Evolutionary conservation across 2,888 invertebrate genomes (phyloP).

Genomic region (Pollenia amentaria): DNA sequence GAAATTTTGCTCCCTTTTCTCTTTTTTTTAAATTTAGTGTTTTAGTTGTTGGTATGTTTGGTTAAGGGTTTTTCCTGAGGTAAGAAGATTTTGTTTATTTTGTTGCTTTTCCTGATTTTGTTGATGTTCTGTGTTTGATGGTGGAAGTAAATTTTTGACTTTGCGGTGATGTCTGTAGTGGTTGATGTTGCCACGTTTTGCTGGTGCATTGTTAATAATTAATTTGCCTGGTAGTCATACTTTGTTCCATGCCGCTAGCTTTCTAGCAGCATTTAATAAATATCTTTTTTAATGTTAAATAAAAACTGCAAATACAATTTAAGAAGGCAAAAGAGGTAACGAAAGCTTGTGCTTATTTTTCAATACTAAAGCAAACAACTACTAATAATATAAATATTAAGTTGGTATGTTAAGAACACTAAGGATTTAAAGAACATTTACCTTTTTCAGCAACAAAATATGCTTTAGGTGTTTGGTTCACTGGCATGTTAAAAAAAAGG

Average conservation of each 20-base stretch:
- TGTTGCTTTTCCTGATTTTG: conserved; percentile 5
- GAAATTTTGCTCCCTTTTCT: conserved; percentile 29
- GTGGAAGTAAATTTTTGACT: conserved; percentile 25
- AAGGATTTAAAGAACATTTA: background rate
- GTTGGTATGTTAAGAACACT: background rate
- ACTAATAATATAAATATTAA: background rate
- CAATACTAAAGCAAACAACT: background rate
- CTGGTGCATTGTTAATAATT: conserved; percentile 65
- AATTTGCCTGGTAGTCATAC: conserved; percentile 53
- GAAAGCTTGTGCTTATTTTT: background rate
- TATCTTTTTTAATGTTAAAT: background rate
- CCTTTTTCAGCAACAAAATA: background rate
- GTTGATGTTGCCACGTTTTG: conserved; percentile 48
- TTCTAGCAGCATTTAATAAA: background rate
- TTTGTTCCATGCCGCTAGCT: background rate
- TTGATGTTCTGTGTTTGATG: conserved; percentile 26
- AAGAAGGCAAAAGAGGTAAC: background rate
- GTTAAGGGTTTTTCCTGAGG: background rate
- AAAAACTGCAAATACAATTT: background rate
- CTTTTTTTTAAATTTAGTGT: conserved; percentile 19
- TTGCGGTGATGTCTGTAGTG: conserved; percentile 27
- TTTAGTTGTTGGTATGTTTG: conserved; percentile 21
- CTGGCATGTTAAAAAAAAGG: background rate
- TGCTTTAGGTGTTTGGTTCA: background rate
- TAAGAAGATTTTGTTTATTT: conserved; percentile 13